Conservation (phyloP, 2,888 invertebrate genomes). For the Tenthredo mesomela region DNA sequence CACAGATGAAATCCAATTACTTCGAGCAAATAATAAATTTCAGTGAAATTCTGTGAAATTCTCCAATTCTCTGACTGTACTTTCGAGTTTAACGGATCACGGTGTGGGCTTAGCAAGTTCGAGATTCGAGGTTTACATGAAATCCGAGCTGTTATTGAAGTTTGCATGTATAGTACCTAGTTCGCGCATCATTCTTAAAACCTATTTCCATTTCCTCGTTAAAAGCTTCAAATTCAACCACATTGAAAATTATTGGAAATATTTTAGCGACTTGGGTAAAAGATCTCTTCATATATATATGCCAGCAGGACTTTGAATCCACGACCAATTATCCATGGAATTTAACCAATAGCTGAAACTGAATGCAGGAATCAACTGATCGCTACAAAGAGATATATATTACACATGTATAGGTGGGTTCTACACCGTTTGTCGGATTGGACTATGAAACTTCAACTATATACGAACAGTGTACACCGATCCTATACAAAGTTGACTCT, state of each 20-base stretch:
- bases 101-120: conserved; percentile 20
- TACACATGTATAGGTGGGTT: background rate
- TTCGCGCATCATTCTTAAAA: background rate
- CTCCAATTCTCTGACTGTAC: conserved; percentile 22
- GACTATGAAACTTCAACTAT: background rate
- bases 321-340: background rate
- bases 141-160: conserved; percentile 15
- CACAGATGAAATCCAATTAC: conserved; percentile 36
- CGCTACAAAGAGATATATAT: background rate
- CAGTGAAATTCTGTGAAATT: conserved; percentile 20
- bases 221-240: background rate
- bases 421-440: background rate
- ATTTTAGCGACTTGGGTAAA: background rate
- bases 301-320: background rate
- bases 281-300: background rate
- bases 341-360: background rate
- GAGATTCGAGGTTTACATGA: conserved; percentile 8
- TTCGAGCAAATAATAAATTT: conserved; percentile 43
- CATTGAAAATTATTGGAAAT: background rate
- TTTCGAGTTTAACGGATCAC: conserved; percentile 29
- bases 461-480: conserved; percentile 3
- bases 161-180: background rate
- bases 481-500: conserved; percentile 46
- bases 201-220: background rate
- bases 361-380: background rate